Conservation (phyloP, 2,888 invertebrate genomes). For the Petrophora chlorosata region DNA sequence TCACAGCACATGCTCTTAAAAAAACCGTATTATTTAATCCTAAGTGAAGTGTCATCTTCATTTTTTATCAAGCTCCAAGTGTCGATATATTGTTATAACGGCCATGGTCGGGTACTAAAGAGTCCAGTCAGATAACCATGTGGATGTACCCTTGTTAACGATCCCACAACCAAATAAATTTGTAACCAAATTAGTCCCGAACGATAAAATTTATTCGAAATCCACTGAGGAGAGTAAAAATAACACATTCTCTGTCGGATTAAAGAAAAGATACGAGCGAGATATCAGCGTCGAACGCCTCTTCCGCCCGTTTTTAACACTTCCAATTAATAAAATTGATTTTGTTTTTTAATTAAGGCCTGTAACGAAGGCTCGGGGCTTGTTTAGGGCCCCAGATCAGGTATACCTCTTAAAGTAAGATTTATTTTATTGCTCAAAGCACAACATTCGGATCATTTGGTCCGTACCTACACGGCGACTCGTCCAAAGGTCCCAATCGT, state of each 20-base stretch:
- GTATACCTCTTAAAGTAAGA: slow-evolving; percentile 77
- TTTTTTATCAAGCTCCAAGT: slow-evolving; percentile 79
- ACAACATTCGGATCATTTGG: slow-evolving; percentile 64
- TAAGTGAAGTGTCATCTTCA: slow-evolving; percentile 79
- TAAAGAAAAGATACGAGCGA: slow-evolving; percentile 81
- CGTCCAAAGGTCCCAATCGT: slow-evolving; percentile 51
- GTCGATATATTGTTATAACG: slow-evolving; percentile 82
- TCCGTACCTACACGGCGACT: slow-evolving; percentile 55
- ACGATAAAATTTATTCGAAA: slow-evolving; percentile 84
- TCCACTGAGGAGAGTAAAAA: slow-evolving; percentile 82
- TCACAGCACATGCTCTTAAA: slow-evolving; percentile 62
- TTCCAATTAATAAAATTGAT: slow-evolving; percentile 84
- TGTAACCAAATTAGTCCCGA: slow-evolving; percentile 83
- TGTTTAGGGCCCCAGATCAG: slow-evolving; percentile 72
- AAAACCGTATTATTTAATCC: slow-evolving; percentile 80
- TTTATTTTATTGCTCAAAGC: slow-evolving; percentile 81
- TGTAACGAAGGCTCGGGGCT: slow-evolving; percentile 73
- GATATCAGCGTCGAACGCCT: slow-evolving; percentile 73
- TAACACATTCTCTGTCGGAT: slow-evolving; percentile 83
- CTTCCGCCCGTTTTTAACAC: slow-evolving; percentile 83
- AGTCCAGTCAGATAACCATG: slow-evolving; percentile 76
- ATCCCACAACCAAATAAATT: slow-evolving; percentile 82
- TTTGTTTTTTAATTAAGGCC: slow-evolving; percentile 82
- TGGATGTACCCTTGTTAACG: slow-evolving; percentile 82
- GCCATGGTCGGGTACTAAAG: slow-evolving; percentile 74